These are phyloP conservation scores for Hipposideros armiger DNA, from an alignment of 2,113 vertebrate genomes.

Conservation along the genomic window DNA sequence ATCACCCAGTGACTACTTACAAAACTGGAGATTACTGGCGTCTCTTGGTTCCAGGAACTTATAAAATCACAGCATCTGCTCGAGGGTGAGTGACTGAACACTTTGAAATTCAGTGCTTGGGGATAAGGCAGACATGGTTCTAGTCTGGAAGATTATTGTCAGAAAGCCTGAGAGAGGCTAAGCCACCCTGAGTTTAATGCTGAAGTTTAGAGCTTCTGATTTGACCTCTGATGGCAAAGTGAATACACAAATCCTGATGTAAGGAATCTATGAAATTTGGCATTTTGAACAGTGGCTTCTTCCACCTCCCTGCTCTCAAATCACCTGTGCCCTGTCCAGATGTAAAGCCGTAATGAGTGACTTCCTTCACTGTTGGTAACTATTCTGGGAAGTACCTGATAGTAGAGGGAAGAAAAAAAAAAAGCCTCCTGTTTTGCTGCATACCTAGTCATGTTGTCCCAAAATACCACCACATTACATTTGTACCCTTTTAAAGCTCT, in stretches of 20 bases:
- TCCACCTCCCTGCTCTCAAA: neutral
- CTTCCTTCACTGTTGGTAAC: neutral
- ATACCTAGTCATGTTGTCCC: neutral
- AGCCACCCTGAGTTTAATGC: neutral
- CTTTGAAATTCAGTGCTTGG: neutral
- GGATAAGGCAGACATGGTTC: conserved; percentile 1
- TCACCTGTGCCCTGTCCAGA: neutral
- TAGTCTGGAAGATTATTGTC: conserved; percentile 26
- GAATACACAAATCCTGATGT: neutral
- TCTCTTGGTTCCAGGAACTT: conserved; percentile 92
- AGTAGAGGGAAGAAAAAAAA: neutral
- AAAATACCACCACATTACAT: neutral
- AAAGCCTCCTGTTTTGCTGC: neutral
- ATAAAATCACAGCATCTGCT: conserved; percentile 93
- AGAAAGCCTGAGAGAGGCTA: conserved; percentile 22
- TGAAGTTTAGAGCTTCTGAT: neutral
- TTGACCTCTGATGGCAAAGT: conserved; percentile 17
- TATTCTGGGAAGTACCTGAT: neutral
- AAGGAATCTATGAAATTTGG: neutral
- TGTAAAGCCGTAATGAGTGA: neutral
- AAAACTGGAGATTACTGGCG: conserved; percentile 97
- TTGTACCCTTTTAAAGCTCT: neutral
- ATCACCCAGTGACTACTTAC: conserved; percentile 93
- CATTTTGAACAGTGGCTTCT: neutral
- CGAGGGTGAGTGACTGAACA: conserved; percentile 90